These are phyloP conservation scores for Xyrichtys novacula DNA, from an alignment of 2,797 vertebrate genomes.

Conservation along the genomic window DNA sequence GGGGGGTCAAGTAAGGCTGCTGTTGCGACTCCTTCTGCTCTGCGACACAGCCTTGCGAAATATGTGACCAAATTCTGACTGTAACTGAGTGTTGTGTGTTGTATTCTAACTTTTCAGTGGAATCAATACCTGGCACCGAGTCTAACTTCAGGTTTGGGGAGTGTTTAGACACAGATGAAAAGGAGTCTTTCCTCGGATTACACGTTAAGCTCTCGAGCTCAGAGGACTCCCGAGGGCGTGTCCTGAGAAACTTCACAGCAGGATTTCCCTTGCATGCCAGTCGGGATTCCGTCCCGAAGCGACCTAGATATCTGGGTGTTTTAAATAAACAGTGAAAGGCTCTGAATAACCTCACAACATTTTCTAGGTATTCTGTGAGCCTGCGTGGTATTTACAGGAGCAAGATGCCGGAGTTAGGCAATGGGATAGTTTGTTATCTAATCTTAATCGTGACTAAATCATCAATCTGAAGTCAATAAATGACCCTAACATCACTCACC, in stretches of 20 bases:
- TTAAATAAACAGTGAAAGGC: conserved; percentile 16
- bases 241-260: conserved; percentile 75
- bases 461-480: too few relatives aligned
- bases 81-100: background rate
- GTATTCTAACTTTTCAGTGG: background rate
- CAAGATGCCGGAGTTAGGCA: too few relatives aligned
- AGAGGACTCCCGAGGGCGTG: conserved; percentile 79
- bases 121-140: conserved; percentile 1
- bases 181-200: conserved; percentile 46
- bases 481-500: background rate
- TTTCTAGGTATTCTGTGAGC: background rate
- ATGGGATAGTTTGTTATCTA: too few relatives aligned
- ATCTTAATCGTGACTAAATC: too few relatives aligned
- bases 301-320: conserved; percentile 16
- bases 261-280: conserved; percentile 70
- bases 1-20: conserved; percentile 7
- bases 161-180: conserved; percentile 40
- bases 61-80: background rate
- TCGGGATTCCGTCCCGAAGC: conserved; percentile 53
- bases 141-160: conserved; percentile 24
- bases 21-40: conserved; percentile 9
- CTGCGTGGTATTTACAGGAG: background rate
- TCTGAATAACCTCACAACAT: background rate
- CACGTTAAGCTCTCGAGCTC: conserved; percentile 16
- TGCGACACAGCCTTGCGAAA: conserved; percentile 5